Percentiles rank a stretch among this genome's conserved stretches.
Conservation (phyloP, 23 tunicate species). For the Phallusia fumigata region DNA sequence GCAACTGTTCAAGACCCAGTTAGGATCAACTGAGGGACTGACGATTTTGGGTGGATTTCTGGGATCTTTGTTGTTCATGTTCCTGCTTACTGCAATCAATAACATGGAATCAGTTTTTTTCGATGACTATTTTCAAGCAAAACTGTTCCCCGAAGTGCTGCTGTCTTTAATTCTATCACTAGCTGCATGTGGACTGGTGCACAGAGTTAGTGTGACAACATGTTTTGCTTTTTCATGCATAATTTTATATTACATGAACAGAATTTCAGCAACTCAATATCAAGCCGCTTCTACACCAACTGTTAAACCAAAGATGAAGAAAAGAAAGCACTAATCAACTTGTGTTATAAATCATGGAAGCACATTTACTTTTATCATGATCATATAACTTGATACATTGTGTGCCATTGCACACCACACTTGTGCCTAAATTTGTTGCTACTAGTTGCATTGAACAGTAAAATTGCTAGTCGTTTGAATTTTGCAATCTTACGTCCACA, state of each 20-base stretch:
- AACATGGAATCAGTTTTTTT: constrained; percentile 74
- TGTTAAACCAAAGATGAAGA: constrained; percentile 41
- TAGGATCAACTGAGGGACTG: constrained; percentile 74
- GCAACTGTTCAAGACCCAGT: constrained; percentile 86
- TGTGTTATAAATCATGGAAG: too few relatives aligned
- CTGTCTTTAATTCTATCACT: constrained; percentile 54
- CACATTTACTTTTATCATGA: too few relatives aligned
- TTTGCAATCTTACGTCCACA: too few relatives aligned
- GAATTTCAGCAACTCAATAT: constrained; percentile 49
- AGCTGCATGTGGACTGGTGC: constrained; percentile 80
- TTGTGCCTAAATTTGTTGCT: too few relatives aligned
- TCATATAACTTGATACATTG: too few relatives aligned
- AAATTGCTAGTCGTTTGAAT: background rate
- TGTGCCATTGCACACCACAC: too few relatives aligned
- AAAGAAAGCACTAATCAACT: constrained; percentile 36
- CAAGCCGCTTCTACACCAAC: constrained; percentile 26
- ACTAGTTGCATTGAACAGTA: too few relatives aligned
- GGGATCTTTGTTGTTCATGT: constrained; percentile 73
- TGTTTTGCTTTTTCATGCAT: constrained; percentile 69
- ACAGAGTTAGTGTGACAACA: constrained; percentile 88
- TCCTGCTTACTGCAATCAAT: constrained; percentile 60
- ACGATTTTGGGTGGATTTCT: constrained; percentile 87
- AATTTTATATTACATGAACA: constrained; percentile 70
- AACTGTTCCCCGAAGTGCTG: constrained; percentile 82
- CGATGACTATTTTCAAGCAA: constrained; percentile 93